Evolutionary conservation across 1,140 invertebrate genomes (phyloP).

Genomic region (Bombus soroeensis): DNA sequence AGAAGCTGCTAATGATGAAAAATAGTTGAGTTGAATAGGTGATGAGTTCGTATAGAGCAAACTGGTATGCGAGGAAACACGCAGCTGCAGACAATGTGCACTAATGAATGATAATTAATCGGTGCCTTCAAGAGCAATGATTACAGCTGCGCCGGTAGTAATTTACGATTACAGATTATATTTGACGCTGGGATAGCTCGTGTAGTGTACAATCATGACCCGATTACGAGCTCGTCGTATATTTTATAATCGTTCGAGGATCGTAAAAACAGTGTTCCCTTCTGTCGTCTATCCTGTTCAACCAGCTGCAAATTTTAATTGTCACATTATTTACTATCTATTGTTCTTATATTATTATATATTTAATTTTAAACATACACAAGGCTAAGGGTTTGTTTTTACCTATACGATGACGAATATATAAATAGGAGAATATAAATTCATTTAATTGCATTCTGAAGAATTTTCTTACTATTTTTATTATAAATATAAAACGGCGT

Average conservation of each 20-base stretch:
- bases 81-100: constrained; percentile 17
- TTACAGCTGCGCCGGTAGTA: constrained; percentile 9
- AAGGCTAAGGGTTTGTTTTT: not conserved
- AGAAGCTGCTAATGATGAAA: too few species aligned
- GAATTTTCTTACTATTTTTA: too few species aligned
- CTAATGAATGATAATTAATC: constrained; percentile 42
- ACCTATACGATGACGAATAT: not conserved
- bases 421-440: not conserved
- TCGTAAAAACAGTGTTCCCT: not conserved
- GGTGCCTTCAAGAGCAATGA: constrained; percentile 10
- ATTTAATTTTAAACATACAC: not conserved
- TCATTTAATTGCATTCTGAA: not conserved
- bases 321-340: not conserved
- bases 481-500: too few species aligned
- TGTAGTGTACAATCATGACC: not conserved
- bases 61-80: not conserved
- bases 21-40: not conserved
- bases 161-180: constrained; percentile 34
- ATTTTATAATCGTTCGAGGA: not conserved
- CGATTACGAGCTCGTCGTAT: not conserved
- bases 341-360: not conserved
- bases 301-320: not conserved
- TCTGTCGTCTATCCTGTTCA: constrained; percentile 3
- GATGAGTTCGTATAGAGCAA: not conserved
- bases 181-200: not conserved